These are phyloP conservation scores for Ornithoptera alexandrae DNA, from an alignment of 2,888 invertebrate species.

Conservation along the genomic window DNA sequence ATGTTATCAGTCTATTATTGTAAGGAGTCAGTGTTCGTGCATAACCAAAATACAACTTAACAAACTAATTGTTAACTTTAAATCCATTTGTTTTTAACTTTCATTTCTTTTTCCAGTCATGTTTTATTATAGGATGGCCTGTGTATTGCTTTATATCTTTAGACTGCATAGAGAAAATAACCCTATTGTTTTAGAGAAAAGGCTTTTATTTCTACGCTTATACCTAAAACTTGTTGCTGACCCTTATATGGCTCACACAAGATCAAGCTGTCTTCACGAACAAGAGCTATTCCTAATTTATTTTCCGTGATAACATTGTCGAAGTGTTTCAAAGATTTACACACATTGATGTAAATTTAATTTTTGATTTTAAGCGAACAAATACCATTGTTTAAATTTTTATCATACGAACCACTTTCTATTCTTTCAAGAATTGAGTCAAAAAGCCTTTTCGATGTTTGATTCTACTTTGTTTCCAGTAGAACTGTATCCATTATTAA, in stretches of 20 bases:
- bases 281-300: constrained; percentile 65
- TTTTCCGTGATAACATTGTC: constrained; percentile 63
- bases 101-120: constrained; percentile 48
- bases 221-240: constrained; percentile 68
- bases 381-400: background rate
- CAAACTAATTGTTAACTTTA: too few relatives aligned
- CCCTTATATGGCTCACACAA: constrained; percentile 57
- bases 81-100: background rate
- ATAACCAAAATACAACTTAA: too few relatives aligned
- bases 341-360: background rate
- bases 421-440: constrained; percentile 3
- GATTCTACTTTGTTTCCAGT: constrained; percentile 12
- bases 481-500: constrained; percentile 25
- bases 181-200: constrained; percentile 47
- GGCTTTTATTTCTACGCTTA: constrained; percentile 53
- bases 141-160: constrained; percentile 53
- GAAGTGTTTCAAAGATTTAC: constrained; percentile 64
- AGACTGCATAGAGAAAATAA: constrained; percentile 39
- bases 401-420: background rate
- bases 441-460: constrained; percentile 43
- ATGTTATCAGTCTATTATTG: too few relatives aligned
- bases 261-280: constrained; percentile 74
- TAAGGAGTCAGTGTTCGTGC: too few relatives aligned
- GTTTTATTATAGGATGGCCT: constrained; percentile 52
- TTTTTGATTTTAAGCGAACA: constrained; percentile 40